phyloP scores from a whole-genome alignment of 1,140 invertebrate species.

The Drosophila trapezifrons region DNA sequence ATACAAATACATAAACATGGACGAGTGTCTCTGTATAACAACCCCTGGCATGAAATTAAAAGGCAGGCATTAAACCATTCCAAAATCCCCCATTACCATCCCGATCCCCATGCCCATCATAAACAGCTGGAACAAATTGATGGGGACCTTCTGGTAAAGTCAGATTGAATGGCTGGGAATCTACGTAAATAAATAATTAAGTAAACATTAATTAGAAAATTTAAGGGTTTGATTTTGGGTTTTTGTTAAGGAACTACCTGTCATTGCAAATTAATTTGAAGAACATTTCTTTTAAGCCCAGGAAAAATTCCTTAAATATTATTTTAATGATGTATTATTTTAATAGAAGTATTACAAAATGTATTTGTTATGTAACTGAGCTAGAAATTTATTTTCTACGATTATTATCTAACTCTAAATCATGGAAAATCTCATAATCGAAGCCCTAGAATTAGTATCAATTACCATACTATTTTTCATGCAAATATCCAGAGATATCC shows the following conservation, averaged over 20 bases:
- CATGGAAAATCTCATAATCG: background rate
- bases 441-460: too few relatives aligned
- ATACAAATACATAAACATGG: background rate
- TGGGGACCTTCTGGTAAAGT: background rate
- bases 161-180: background rate
- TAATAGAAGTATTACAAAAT: too few relatives aligned
- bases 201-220: background rate
- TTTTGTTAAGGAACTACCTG: too few relatives aligned
- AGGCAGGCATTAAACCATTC: background rate
- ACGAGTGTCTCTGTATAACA: slow-evolving; percentile 1
- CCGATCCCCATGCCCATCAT: background rate
- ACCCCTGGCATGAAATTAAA: background rate
- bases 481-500: background rate
- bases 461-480: background rate
- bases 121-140: background rate
- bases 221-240: background rate
- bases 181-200: background rate
- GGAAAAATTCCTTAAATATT: background rate
- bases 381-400: background rate
- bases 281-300: too few relatives aligned
- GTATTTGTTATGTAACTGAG: too few relatives aligned
- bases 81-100: background rate
- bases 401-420: too few relatives aligned
- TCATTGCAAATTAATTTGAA: too few relatives aligned
- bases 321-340: background rate